Evolutionary conservation across 2,888 invertebrate genomes (phyloP).

Genomic region (Hirtodrosophila cameraria): DNA sequence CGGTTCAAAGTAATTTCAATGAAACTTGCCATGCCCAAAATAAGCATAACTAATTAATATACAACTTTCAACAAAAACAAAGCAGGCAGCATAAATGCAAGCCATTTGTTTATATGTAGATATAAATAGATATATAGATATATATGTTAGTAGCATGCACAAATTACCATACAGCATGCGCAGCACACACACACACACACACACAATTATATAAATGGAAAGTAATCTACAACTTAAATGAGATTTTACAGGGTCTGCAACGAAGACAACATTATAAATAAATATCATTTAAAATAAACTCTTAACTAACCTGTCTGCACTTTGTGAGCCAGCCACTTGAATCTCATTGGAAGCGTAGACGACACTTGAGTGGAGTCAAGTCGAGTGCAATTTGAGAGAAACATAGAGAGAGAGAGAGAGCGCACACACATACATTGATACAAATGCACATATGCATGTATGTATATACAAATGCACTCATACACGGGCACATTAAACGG

Average conservation of each 20-base stretch:
- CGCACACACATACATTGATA: conserved; percentile 3
- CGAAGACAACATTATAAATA: conserved; percentile 72
- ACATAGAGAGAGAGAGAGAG: conserved; percentile 30
- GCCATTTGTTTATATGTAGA: too few species aligned
- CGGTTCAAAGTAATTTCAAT: conserved; percentile 50
- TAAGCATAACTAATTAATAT: conserved; percentile 37
- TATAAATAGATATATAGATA: conserved; percentile 1
- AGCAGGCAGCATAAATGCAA: conserved; percentile 29
- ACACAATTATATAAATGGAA: conserved; percentile 32
- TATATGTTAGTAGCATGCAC: conserved; percentile 30
- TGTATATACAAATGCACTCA: conserved; percentile 14
- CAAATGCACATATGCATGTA: conserved; percentile 1
- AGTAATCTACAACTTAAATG: conserved; percentile 77
- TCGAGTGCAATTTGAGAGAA: conserved; percentile 68
- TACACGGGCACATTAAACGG: conserved; percentile 57
- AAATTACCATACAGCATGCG: conserved; percentile 11
- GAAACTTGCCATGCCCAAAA: conserved; percentile 33
- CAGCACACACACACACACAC: conserved; percentile 18
- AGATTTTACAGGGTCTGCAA: conserved; percentile 50
- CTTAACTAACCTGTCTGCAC: conserved; percentile 77
- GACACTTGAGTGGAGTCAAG: conserved; percentile 49
- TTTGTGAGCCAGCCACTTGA: conserved; percentile 57
- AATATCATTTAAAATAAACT: conserved; percentile 77
- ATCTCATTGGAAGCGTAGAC: conserved; percentile 32
- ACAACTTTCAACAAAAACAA: conserved; percentile 20